A percentile compares a stretch with the other conserved stretches of the same genome.
These are phyloP conservation scores for Metopia argyrocephala DNA, from an alignment of 2,888 invertebrate genomes.

Conservation along the genomic window DNA sequence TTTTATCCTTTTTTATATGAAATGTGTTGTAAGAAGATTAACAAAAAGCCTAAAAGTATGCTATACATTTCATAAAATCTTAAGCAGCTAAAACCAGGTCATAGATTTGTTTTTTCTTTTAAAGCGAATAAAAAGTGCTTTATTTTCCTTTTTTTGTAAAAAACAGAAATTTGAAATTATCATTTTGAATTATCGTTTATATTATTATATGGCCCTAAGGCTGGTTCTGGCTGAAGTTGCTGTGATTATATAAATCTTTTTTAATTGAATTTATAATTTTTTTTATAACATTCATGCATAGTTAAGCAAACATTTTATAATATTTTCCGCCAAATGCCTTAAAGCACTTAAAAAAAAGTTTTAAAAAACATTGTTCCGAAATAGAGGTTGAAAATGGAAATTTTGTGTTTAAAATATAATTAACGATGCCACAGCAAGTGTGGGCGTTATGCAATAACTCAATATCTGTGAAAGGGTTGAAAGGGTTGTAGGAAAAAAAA, in stretches of 20 bases:
- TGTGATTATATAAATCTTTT: not conserved
- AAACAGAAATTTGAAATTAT: no score
- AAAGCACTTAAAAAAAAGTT: no score
- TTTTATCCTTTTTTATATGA: not conserved
- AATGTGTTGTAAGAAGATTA: not conserved
- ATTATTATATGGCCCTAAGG: not conserved
- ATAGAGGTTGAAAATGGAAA: not conserved
- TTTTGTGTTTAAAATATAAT: not conserved
- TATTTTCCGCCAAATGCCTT: no score
- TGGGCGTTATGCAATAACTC: no score
- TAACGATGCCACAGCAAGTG: not conserved
- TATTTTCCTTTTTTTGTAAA: no score
- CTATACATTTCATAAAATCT: not conserved
- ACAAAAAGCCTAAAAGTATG: not conserved
- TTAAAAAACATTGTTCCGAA: no score
- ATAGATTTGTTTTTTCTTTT: no score
- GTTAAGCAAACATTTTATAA: no score
- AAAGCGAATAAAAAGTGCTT: no score
- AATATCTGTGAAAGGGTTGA: no score
- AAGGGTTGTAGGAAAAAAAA: no score
- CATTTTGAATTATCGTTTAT: no score
- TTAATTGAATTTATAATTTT: not conserved
- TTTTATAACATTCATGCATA: not conserved
- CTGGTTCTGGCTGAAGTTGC: not conserved
- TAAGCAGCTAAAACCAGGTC: not conserved